Evolutionary conservation across 2,888 invertebrate genomes (phyloP).

Genomic region (Limenitis camilla): DNA sequence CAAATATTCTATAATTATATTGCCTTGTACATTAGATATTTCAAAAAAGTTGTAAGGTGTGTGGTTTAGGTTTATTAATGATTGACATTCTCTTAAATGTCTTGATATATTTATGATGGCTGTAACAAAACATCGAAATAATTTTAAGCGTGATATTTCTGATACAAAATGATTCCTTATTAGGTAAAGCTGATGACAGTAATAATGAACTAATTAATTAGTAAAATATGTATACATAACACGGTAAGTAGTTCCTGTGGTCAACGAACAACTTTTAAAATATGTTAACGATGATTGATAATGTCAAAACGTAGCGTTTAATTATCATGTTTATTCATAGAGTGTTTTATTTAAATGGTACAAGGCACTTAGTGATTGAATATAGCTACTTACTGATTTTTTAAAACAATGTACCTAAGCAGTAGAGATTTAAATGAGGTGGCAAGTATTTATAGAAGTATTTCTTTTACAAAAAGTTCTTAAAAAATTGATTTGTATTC

Average conservation of each 20-base stretch:
- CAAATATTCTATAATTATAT: constrained; percentile 17
- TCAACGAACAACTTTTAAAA: constrained; percentile 15
- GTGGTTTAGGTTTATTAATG: constrained; percentile 3
- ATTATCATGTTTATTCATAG: constrained; percentile 18
- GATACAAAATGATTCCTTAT: neutral
- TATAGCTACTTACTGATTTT: too few species aligned
- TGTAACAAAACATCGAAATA: too few species aligned
- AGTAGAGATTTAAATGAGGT: too few species aligned
- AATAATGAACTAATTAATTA: constrained; percentile 12
- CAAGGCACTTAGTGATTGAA: neutral
- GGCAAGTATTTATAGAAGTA: too few species aligned
- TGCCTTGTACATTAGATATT: constrained; percentile 9
- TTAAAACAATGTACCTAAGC: too few species aligned
- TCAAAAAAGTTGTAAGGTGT: neutral
- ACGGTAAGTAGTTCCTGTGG: constrained; percentile 7
- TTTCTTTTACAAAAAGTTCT: too few species aligned
- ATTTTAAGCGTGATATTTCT: too few species aligned
- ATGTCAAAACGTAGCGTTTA: constrained; percentile 18
- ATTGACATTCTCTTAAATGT: constrained; percentile 7
- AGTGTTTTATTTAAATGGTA: constrained; percentile 8
- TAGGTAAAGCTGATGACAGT: constrained; percentile 1
- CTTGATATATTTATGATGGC: too few species aligned
- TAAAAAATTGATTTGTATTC: too few species aligned
- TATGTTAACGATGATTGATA: constrained; percentile 24
- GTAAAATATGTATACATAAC: constrained; percentile 9